Base-by-base conservation (phyloP, 2,888 invertebrate species). In the Hoplodrina ambigua region DNA sequence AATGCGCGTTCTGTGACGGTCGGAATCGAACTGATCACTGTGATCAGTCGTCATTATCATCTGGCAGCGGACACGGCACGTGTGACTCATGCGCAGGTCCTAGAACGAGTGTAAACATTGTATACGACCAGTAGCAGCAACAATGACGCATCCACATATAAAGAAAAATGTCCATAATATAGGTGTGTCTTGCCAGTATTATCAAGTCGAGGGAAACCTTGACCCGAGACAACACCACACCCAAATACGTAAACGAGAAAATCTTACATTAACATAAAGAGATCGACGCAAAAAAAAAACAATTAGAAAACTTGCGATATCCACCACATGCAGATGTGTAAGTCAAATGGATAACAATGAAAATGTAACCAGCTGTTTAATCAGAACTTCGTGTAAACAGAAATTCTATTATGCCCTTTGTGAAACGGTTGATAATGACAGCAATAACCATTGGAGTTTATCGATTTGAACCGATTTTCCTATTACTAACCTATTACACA, bases 11-110 rank as follows among this genome's bases (percentile, higher is more conserved):
- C 85, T 75, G 72, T 82, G 82, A 83, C 82, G 82, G 89, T 87
- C 91, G 86, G 86, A 87, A 83, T 86, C 85, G 68, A 85, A 94
- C 93, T 94, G 89, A 89, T 88, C 88, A 82, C 71, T 76, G 78
- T 85, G 90, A 91, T 89, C 86, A 83, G 82, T 84, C 86, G 88
- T 84, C 87, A 90, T 85, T 91, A 93, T 93, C 93, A 93, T 90
- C 90, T 89, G 89, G 89, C 88, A 84, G 90, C 88, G 90, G 89
- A 88, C 86, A 84, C 83, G 69, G 73, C 78, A 81, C 78, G 78
- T 84, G 85, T 94, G 94, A 95, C 89, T 94, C 95, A 95, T 85
- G 82, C 91, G 88, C 91, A 90, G 90, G 88, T 91, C 92, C 90
- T 89, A 92, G 88, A 89, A 88, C 87, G 88, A 89, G 87, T 90